phyloP scores from a whole-genome alignment of 2,113 vertebrate genomes.

The Meles meles region DNA sequence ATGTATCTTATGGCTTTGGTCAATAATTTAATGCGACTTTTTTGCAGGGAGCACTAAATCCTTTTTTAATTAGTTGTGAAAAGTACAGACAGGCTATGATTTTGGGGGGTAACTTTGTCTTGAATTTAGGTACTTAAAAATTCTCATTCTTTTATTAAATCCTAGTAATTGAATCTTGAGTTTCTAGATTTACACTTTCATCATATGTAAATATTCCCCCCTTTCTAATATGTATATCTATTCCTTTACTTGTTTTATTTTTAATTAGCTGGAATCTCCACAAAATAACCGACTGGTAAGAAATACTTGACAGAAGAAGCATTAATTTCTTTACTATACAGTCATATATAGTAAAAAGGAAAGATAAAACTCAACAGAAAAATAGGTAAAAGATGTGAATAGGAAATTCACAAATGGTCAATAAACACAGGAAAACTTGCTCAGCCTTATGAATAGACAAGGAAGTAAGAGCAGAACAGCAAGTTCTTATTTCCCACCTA shows the following conservation, averaged over 20 bases:
- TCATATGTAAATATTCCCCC: neutral
- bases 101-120: neutral
- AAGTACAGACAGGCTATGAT: neutral
- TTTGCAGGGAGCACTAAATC: neutral
- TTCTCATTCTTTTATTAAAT: neutral
- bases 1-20: neutral
- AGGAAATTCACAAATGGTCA: constrained; percentile 12
- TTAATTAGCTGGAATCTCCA: neutral
- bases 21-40: neutral
- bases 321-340: neutral
- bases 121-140: neutral
- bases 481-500: neutral
- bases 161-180: neutral
- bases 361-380: constrained; percentile 9
- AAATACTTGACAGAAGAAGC: neutral
- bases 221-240: neutral
- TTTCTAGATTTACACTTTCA: neutral
- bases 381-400: neutral
- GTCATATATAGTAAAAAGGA: neutral
- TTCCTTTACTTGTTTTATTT: neutral
- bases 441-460: neutral
- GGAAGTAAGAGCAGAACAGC: neutral
- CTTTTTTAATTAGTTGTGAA: neutral
- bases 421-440: neutral
- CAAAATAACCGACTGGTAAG: neutral